These are phyloP conservation scores for Alloscopus bannaensis DNA, from an alignment of 2,888 invertebrate species.

Conservation along the genomic window DNA sequence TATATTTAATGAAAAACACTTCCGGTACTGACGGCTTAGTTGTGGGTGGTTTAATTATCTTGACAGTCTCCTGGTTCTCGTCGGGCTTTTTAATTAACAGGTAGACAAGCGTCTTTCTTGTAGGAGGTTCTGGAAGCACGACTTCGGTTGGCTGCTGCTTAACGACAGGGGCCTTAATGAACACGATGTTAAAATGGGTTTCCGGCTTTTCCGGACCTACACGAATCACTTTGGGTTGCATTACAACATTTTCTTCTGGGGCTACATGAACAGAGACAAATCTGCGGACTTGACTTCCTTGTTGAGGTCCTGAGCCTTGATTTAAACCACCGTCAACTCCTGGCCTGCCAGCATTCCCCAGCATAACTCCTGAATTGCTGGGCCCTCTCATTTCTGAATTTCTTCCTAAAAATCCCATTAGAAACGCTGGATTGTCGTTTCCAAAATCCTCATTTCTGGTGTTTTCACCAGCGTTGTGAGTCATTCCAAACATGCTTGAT, in stretches of 20 bases:
- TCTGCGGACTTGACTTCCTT: conserved; percentile 55
- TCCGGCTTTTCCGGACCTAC: conserved; percentile 54
- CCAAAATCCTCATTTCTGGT: too few species aligned
- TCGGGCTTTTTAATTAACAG: conserved; percentile 53
- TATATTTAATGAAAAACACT: conserved; percentile 58
- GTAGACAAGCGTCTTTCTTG: conserved; percentile 57
- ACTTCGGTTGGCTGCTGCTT: conserved; percentile 50
- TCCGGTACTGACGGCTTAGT: conserved; percentile 41
- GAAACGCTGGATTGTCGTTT: not conserved
- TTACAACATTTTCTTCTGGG: conserved; percentile 47
- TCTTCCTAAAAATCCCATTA: conserved; percentile 11
- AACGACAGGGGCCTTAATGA: conserved; percentile 7
- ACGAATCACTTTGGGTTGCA: conserved; percentile 42
- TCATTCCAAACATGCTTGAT: too few species aligned
- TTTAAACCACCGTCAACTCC: conserved; percentile 12
- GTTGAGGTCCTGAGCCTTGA: conserved; percentile 13
- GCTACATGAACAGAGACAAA: conserved; percentile 60
- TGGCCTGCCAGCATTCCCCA: not conserved
- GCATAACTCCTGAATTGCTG: too few species aligned
- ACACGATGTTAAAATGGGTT: conserved; percentile 33
- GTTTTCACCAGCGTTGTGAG: too few species aligned
- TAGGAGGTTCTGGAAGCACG: conserved; percentile 37
- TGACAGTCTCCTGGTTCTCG: conserved; percentile 18
- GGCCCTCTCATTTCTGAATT: conserved; percentile 1
- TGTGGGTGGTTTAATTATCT: conserved; percentile 12